Evolutionary conservation across 2,113 vertebrate genomes (phyloP).

Genomic region (Psammodynastes pulverulentus): DNA sequence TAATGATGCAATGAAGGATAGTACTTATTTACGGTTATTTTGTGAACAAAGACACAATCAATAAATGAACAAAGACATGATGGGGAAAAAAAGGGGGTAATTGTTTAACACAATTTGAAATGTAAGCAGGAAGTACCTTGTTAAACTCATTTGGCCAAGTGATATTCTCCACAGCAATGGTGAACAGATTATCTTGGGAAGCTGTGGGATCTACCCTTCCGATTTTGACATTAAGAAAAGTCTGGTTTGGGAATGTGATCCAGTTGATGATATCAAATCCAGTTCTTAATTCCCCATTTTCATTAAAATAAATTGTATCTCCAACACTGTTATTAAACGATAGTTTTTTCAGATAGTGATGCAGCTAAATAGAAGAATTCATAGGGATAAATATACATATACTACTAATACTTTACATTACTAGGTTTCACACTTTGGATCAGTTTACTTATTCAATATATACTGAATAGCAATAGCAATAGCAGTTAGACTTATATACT

Average conservation of each 20-base stretch:
- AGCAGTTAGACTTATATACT: no score
- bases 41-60: no score
- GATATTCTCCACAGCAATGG: background rate
- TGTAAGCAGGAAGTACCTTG: background rate
- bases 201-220: background rate
- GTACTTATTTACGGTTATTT: no score
- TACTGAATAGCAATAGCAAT: no score
- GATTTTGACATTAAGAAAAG: background rate
- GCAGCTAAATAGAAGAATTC: background rate
- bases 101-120: no score
- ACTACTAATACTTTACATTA: no score
- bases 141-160: background rate
- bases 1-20: background rate
- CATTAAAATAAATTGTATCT: background rate
- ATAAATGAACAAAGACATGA: background rate
- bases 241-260: background rate
- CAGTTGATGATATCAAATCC: slow-evolving; percentile 6
- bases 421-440: no score
- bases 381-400: background rate
- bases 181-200: background rate
- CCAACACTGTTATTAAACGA: background rate
- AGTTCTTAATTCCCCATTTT: background rate
- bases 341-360: background rate
- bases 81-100: background rate
- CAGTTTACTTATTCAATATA: no score